Conservation (phyloP, 64 coral and sea anemone species). For the Montipora sp. region DNA sequence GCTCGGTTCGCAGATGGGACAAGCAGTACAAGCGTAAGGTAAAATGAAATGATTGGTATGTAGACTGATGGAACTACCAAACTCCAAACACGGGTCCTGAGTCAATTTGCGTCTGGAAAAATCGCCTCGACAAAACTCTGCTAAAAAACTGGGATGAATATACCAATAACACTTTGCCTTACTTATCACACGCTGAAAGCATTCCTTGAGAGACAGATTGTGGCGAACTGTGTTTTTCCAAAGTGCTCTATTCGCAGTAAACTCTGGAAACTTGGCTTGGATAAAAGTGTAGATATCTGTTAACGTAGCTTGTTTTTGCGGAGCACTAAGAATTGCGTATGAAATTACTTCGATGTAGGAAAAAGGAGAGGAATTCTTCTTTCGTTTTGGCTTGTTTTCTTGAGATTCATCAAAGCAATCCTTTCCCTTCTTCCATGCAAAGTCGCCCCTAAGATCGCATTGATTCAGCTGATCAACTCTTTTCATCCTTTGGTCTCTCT, state of each 20-base stretch:
- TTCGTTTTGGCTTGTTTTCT: not conserved
- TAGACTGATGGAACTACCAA: no score
- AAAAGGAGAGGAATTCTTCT: constrained; percentile 8
- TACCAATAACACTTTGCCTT: constrained; percentile 14
- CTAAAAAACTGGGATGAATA: constrained; percentile 28
- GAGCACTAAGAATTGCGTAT: constrained; percentile 17
- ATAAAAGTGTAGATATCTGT: constrained; percentile 31
- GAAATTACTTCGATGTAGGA: constrained; percentile 25
- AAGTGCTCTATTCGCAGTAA: constrained; percentile 14
- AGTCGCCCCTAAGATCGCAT: no score
- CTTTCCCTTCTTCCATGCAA: no score
- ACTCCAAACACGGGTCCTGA: no score
- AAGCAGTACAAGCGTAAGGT: no score
- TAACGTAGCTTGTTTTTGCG: not conserved
- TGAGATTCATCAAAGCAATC: no score
- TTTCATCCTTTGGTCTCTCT: no score
- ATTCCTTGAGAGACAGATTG: constrained; percentile 26
- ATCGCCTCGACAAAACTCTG: constrained; percentile 26
- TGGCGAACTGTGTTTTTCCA: constrained; percentile 54
- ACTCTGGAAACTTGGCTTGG: not conserved
- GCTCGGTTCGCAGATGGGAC: no score
- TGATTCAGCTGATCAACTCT: no score
- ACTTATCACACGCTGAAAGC: constrained; percentile 5
- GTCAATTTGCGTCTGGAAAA: constrained; percentile 6
- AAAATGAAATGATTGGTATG: no score